These are phyloP conservation scores for Trilocha varians DNA, from an alignment of 2,888 invertebrate genomes.

Conservation along the genomic window DNA sequence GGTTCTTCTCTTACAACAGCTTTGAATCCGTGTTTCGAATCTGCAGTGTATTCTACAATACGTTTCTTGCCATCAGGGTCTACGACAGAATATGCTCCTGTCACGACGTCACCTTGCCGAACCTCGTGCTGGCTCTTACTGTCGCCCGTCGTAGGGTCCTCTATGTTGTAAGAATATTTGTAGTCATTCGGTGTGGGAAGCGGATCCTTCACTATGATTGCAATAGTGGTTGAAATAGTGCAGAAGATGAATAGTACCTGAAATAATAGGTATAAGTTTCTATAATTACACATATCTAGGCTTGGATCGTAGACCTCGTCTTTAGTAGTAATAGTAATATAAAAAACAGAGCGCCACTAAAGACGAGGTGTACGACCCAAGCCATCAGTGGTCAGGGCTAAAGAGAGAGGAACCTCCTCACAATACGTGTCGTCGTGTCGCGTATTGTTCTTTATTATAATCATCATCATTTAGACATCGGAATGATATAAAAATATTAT, in stretches of 20 bases:
- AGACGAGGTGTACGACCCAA: no score
- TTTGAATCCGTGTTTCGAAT: conserved; percentile 66
- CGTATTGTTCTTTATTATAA: no score
- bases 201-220: conserved; percentile 54
- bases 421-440: no score
- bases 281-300: no score
- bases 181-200: conserved; percentile 49
- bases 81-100: conserved; percentile 54
- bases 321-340: no score
- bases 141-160: conserved; percentile 69
- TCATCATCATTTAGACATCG: no score
- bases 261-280: no score
- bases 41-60: conserved; percentile 64
- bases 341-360: no score
- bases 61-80: conserved; percentile 61
- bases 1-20: conserved; percentile 65
- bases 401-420: no score
- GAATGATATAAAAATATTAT: no score
- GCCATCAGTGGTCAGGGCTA: no score
- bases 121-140: conserved; percentile 56
- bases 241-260: conserved; percentile 28
- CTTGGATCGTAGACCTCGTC: no score
- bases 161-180: conserved; percentile 60
- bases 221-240: conserved; percentile 26
- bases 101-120: conserved; percentile 49